phyloP scores from a whole-genome alignment of 2,888 invertebrate species.

The Eristalis arbustorum region DNA sequence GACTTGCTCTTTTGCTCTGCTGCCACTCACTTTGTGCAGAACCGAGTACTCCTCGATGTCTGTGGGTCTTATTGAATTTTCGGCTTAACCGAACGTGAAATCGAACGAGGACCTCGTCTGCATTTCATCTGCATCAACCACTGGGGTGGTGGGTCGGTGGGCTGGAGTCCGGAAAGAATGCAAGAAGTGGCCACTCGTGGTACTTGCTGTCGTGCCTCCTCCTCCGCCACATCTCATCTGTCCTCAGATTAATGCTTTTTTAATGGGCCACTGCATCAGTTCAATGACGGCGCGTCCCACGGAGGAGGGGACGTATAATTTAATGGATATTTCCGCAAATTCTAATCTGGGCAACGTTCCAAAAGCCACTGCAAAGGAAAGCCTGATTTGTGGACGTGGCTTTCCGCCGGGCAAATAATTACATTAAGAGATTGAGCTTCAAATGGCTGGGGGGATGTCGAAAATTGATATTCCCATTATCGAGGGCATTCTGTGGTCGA shows the following conservation, averaged over 20 bases:
- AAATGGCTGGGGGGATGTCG: not conserved
- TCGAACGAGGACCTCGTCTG: constrained; percentile 2
- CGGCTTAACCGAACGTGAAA: constrained; percentile 41
- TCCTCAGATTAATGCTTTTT: constrained; percentile 37
- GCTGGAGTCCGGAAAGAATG: not conserved
- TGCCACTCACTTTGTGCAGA: not conserved
- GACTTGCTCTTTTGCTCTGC: too few relatives aligned
- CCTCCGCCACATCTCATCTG: not conserved
- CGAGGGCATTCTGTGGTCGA: not conserved
- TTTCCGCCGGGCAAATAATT: constrained; percentile 5
- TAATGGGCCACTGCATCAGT: constrained; percentile 29
- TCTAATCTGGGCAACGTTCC: constrained; percentile 33
- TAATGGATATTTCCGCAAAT: constrained; percentile 21
- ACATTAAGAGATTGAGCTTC: not conserved
- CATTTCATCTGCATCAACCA: constrained; percentile 8
- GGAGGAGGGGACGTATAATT: constrained; percentile 4
- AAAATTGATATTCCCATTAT: not conserved
- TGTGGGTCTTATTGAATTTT: constrained; percentile 39
- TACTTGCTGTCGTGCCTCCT: not conserved
- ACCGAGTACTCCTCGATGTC: constrained; percentile 18
- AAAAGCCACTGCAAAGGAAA: constrained; percentile 29
- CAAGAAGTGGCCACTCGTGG: too few relatives aligned
- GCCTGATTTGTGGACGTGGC: constrained; percentile 32
- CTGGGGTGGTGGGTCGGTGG: not conserved
- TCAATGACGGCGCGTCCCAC: not conserved